Evolutionary conservation across 2,888 invertebrate genomes (phyloP), one percentile per base, ranked within the genome.

Genomic region (Phragmatobia fuliginosa): DNA sequence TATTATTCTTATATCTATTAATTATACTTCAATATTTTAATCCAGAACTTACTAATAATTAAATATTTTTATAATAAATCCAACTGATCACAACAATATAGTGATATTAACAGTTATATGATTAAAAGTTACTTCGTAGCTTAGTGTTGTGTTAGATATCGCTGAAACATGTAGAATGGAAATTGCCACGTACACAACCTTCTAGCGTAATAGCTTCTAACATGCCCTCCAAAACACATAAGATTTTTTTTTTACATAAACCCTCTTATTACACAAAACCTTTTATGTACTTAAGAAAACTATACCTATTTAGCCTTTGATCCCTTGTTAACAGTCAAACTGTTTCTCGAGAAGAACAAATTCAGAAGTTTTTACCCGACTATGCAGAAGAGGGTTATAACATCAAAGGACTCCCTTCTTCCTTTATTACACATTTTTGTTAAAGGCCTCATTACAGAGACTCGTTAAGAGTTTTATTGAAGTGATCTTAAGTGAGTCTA

Each of bases 381-480:
- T 31, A 41, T 10, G 28, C 25, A 64, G 45, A 62, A 16, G 62
- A 8, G 45, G 28, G 41, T 60, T 60, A 28, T 11, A 2, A 62
- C 62, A 68, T 68, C 68, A 68, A 62, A 68, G 59, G 59, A 8
- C 21, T 63, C 41, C 28, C 16, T 60, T 28, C 60, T 36, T 62
- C 49, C 49, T 58, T 63, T 58, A 49, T 56, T 11, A 52, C 49
- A 52, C 36, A 45, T 38, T 61, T 61, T 56, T 61, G 52, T 49
- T 33, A 28, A 58, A 60, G 49, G 36, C 36, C 59, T 68, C 45
- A 64, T 64, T 68, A 68, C 16, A 21, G 14, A 36, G 5, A 16
- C 56, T 67, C 31, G 63, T 68, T 68, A 60, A 21, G 64, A 41
- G 58, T 58, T 52, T 60, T 25, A 49, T 63, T 49, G n/a, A 63